These are phyloP conservation scores for Heliconius ismenius DNA, from an alignment of 2,888 invertebrate genomes.

Conservation along the genomic window DNA sequence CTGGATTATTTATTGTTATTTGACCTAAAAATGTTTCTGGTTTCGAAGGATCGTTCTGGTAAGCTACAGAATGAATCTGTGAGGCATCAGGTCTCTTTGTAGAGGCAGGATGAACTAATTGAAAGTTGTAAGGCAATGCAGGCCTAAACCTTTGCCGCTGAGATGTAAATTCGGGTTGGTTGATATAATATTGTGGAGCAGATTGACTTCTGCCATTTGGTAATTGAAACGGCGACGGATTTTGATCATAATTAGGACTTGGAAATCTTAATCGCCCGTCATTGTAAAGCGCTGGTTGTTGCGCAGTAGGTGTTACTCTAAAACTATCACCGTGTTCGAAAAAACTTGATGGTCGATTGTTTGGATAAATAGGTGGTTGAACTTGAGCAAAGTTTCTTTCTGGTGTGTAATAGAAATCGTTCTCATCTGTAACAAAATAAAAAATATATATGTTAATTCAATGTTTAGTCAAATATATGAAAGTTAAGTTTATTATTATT, in stretches of 20 bases:
- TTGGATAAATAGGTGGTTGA: conserved; percentile 74
- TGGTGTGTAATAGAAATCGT: conserved; percentile 75
- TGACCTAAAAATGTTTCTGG: conserved; percentile 84
- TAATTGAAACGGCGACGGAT: conserved; percentile 76
- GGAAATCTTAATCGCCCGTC: conserved; percentile 71
- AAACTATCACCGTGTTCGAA: conserved; percentile 70
- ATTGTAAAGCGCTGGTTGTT: conserved; percentile 62
- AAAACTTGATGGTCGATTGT: conserved; percentile 65
- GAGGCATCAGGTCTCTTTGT: conserved; percentile 82
- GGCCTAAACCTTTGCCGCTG: conserved; percentile 72
- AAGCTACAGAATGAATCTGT: conserved; percentile 80
- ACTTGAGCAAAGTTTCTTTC: conserved; percentile 80
- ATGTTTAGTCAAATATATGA: not conserved
- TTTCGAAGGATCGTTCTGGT: conserved; percentile 82
- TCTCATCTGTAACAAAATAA: conserved; percentile 72
- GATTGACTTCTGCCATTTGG: conserved; percentile 77
- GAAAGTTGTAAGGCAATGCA: conserved; percentile 72
- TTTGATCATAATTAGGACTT: conserved; percentile 76
- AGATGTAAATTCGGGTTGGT: conserved; percentile 72
- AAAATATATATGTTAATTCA: conserved; percentile 15
- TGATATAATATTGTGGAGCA: conserved; percentile 71
- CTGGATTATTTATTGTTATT: conserved; percentile 83
- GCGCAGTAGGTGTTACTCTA: conserved; percentile 62
- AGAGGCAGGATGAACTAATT: conserved; percentile 73
- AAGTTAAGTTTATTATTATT: not conserved